Evolutionary conservation across 2,797 vertebrate genomes (phyloP).

Genomic region (Pipistrellus pipistrellus): DNA sequence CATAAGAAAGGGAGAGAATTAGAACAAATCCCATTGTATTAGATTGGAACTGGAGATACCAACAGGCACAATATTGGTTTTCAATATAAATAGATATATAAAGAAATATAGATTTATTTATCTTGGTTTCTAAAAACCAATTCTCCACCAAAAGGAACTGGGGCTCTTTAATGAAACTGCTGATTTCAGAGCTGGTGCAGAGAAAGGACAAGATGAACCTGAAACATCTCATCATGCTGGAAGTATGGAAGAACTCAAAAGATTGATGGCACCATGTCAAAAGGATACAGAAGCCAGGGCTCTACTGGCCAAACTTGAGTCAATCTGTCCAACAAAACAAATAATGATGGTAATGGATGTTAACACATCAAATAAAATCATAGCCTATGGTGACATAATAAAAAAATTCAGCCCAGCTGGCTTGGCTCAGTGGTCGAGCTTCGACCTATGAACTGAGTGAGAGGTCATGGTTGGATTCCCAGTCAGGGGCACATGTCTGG

Average conservation of each 20-base stretch:
- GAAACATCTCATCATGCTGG: not conserved
- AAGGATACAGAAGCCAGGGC: not conserved
- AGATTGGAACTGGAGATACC: not conserved
- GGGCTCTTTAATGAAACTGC: not conserved
- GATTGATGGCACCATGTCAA: not conserved
- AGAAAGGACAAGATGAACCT: slow-evolving; percentile 39
- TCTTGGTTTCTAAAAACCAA: slow-evolving; percentile 46
- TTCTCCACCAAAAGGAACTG: slow-evolving; percentile 10
- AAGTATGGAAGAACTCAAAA: slow-evolving; percentile 12
- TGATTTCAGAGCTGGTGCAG: not conserved
- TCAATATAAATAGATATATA: not conserved
- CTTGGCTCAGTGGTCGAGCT: too few species aligned
- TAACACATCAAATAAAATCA: not conserved
- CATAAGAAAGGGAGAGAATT: slow-evolving; percentile 33
- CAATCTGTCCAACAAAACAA: not conserved
- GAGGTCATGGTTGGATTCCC: too few species aligned
- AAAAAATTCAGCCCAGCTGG: too few species aligned
- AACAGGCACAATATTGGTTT: not conserved
- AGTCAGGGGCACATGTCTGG: too few species aligned
- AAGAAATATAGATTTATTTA: not conserved
- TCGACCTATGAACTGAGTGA: too few species aligned
- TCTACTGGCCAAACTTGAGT: not conserved
- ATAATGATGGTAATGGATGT: not conserved
- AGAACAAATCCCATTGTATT: not conserved
- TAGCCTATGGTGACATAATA: not conserved